Evolutionary conservation across 2,113 vertebrate genomes (phyloP), one percentile per base, ranked within the genome.

Genomic region (Herpetotheres cachinnans): DNA sequence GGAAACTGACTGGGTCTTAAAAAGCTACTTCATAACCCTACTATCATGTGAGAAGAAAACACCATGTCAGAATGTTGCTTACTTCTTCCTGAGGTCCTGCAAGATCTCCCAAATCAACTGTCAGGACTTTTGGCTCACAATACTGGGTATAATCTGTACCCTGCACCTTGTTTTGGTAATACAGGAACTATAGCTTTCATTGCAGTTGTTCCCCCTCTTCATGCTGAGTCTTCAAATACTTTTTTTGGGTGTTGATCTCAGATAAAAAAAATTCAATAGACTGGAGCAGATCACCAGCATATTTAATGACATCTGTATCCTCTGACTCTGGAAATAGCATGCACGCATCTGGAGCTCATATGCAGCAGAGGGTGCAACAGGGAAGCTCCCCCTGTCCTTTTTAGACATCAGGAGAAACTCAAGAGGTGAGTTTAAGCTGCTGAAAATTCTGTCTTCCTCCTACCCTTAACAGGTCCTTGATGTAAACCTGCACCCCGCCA

Each of bases 221-320:
- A 73, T 97, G 89, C 94, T 96, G 89, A 95, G 81, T 93, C 96
- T 91, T 95, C 93, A 94, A 85, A 94, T 96, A 91, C 50, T 95
- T 95, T 81, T 96, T 94, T 52, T 30, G 86, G 69, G 93, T 88
- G 96, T 96, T 97, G 89, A 95, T 95, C 58, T 95, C 93, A 50
- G 84, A 94, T 91, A n/a, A 82, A 96, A 95, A 95, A 91, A 93
- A 87, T 3, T 89, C 91, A 95, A 44, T 96, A 93, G 89, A 81
- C 74, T 95, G 82, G 62, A 90, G 93, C 84, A 88, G 87, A 95
- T 97, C 89, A 90, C 85, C 72, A 94, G 71, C 94, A 88, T 83
- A 49, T 94, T 97, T 97, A 94, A 77, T 91, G 81, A 93, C 93
- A 97, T 97, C 93, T 97, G 87, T 91, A 97, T 96, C 95, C 94